Evolutionary conservation across 2,797 vertebrate genomes (phyloP).

Genomic region (Microctenopoma lineatum): DNA sequence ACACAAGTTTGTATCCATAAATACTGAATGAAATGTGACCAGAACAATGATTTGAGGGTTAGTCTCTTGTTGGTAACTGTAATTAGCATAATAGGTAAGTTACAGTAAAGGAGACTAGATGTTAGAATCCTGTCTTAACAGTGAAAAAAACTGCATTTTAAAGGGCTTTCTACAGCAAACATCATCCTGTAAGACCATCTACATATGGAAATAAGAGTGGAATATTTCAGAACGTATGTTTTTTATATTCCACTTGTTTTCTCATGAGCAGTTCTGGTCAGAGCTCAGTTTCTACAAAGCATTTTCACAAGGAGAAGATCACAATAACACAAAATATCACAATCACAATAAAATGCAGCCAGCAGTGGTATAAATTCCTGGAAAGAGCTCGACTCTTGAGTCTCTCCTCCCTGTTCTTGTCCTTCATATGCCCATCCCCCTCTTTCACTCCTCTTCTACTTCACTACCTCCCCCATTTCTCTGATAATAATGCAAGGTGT

Average conservation of each 20-base stretch:
- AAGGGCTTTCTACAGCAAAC: no score
- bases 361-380: constrained; percentile 3
- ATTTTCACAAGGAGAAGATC: neutral
- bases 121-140: neutral
- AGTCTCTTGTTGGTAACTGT: neutral
- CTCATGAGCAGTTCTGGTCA: neutral
- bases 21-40: neutral
- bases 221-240: no score
- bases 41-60: neutral
- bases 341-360: no score
- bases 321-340: no score
- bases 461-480: constrained; percentile 15
- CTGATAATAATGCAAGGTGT: constrained; percentile 46
- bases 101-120: no score
- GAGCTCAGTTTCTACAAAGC: neutral
- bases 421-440: constrained; percentile 37
- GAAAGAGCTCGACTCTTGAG: constrained; percentile 1
- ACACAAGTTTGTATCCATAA: neutral
- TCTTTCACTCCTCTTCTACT: constrained; percentile 3
- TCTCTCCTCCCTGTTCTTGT: constrained; percentile 12
- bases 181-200: no score
- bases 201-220: no score
- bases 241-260: neutral
- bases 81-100: neutral
- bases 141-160: no score